phyloP scores from a whole-genome alignment of 1,140 invertebrate genomes.

The Lutraria rhynchaena region DNA sequence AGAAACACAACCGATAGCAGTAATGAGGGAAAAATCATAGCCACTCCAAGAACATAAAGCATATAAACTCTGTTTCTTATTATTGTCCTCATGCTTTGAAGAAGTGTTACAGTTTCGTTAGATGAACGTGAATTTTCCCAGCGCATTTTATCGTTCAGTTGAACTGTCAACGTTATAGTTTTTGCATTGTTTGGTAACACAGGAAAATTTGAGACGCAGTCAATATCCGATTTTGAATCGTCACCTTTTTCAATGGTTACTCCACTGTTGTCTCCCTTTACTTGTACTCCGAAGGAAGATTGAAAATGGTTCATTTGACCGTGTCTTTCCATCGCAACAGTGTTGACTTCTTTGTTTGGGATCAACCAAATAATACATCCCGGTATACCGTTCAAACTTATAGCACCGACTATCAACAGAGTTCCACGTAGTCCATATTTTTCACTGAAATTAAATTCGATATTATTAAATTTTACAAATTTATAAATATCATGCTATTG shows the following conservation, averaged over 20 bases:
- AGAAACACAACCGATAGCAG: background rate
- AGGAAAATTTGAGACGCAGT: background rate
- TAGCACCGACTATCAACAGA: background rate
- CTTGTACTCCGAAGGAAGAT: too few relatives aligned
- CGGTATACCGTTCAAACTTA: conserved; percentile 3
- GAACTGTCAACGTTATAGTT: background rate
- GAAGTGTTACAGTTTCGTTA: background rate
- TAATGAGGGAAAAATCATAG: background rate
- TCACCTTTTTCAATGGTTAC: background rate
- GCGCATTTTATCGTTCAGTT: background rate
- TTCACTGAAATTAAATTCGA: conserved; percentile 27
- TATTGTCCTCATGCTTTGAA: background rate
- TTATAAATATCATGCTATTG: too few relatives aligned
- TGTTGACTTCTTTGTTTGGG: background rate
- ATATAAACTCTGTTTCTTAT: background rate
- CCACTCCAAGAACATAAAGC: background rate
- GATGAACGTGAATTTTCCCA: background rate
- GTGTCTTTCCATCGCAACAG: background rate
- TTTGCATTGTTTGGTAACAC: background rate
- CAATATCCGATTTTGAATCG: background rate
- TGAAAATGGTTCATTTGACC: background rate
- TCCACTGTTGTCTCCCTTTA: background rate
- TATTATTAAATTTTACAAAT: too few relatives aligned
- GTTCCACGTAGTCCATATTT: conserved; percentile 1
- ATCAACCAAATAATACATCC: background rate